phyloP scores from a whole-genome alignment of 2,797 vertebrate genomes.

The Gadopsis bispinosus region DNA sequence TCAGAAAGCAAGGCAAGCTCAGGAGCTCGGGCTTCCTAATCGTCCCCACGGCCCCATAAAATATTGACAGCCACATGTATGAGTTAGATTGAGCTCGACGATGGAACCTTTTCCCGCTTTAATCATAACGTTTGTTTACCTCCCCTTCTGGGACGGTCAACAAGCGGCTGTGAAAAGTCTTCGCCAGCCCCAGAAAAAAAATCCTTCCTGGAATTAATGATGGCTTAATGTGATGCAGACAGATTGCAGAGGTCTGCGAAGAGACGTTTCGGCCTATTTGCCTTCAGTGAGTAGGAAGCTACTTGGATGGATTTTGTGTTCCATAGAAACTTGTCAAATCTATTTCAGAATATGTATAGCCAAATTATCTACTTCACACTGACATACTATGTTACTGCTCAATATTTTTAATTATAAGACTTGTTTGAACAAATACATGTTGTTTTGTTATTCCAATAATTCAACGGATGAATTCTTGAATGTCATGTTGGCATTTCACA shows the following conservation, averaged over 20 bases:
- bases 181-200: not conserved
- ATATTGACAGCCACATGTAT: constrained; percentile 49
- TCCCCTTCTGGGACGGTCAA: constrained; percentile 25
- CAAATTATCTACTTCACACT: not conserved
- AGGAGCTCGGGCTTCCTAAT: constrained; percentile 41
- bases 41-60: constrained; percentile 48
- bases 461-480: constrained; percentile 7
- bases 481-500: constrained; percentile 13
- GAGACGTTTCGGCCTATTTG: constrained; percentile 21
- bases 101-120: constrained; percentile 36
- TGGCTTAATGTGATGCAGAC: constrained; percentile 30
- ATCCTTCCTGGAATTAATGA: constrained; percentile 5
- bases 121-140: constrained; percentile 23
- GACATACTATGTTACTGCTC: constrained; percentile 3
- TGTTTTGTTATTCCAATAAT: constrained; percentile 14
- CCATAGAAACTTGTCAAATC: constrained; percentile 18
- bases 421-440: constrained; percentile 1
- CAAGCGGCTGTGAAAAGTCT: constrained; percentile 14
- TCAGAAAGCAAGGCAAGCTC: constrained; percentile 9
- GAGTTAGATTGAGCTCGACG: constrained; percentile 11
- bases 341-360: constrained; percentile 22
- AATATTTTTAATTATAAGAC: constrained; percentile 22
- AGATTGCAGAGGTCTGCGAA: constrained; percentile 44
- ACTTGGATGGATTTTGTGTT: constrained; percentile 20
- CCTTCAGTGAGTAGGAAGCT: constrained; percentile 5